A percentile compares a stretch with the other conserved stretches of the same genome.
Evolutionary conservation across 2,888 invertebrate species (phyloP).

Genomic region (Agonopterix arenella): DNA sequence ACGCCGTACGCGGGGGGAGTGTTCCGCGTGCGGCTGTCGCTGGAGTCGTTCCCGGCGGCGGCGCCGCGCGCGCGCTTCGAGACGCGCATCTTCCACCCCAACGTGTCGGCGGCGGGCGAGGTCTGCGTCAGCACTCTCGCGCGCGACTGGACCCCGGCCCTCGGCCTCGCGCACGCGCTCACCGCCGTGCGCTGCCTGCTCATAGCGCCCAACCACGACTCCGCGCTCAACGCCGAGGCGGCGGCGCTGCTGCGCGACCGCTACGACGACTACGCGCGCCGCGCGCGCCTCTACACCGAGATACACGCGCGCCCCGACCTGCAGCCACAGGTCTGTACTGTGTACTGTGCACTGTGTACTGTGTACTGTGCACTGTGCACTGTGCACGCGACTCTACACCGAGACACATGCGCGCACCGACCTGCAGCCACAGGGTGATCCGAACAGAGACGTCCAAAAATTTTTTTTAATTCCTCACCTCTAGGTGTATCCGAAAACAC

Average conservation of each 20-base stretch:
- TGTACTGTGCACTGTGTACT: no score
- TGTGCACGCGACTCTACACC: slow-evolving; percentile 76
- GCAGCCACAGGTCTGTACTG: slow-evolving; percentile 60
- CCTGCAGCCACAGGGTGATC: slow-evolving; percentile 46
- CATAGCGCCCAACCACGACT: slow-evolving; percentile 98
- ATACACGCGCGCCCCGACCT: slow-evolving; percentile 47
- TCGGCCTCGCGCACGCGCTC: slow-evolving; percentile 96
- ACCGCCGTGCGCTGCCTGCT: slow-evolving; percentile 94
- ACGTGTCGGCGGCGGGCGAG: slow-evolving; percentile 90
- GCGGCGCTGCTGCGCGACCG: slow-evolving; percentile 94
- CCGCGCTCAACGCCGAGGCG: slow-evolving; percentile 97
- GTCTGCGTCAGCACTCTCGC: slow-evolving; percentile 98
- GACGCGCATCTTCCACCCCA: slow-evolving; percentile 98
- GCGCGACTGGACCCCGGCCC: slow-evolving; percentile 97
- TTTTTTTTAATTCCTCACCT: no score
- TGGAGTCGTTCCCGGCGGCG: slow-evolving; percentile 92
- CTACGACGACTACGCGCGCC: slow-evolving; percentile 91
- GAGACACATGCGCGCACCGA: slow-evolving; percentile 55
- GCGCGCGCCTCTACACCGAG: slow-evolving; percentile 63
- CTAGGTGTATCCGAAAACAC: no score
- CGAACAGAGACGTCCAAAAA: no score
- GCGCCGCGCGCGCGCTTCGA: slow-evolving; percentile 96
- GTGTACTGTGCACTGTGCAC: slow-evolving; percentile 23
- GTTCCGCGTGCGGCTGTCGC: slow-evolving; percentile 91
- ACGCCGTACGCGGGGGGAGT: slow-evolving; percentile 94